phyloP scores from a whole-genome alignment of 2,113 vertebrate species.

The Chrysochloris asiatica region DNA sequence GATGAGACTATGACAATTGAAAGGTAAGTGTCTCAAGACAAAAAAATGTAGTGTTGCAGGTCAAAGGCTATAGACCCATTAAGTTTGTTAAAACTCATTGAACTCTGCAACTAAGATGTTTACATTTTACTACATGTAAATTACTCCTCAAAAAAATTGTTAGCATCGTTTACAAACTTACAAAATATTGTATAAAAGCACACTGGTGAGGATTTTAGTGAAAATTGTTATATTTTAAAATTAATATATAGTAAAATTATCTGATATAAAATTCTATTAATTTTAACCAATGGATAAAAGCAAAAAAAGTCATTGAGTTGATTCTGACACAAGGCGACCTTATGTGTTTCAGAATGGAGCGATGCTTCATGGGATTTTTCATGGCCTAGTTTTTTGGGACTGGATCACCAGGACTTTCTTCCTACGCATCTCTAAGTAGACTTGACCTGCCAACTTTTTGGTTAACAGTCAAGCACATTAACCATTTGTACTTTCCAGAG shows the following conservation, averaged over 20 bases:
- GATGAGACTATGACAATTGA: too few relatives aligned
- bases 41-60: too few relatives aligned
- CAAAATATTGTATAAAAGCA: neutral
- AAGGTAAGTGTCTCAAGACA: too few relatives aligned
- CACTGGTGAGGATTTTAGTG: neutral
- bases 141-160: neutral
- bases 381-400: too few relatives aligned
- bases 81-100: too few relatives aligned
- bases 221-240: neutral
- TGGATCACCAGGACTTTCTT: neutral
- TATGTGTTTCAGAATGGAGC: neutral
- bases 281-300: neutral
- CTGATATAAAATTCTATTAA: neutral
- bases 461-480: neutral
- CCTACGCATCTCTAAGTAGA: neutral
- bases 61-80: too few relatives aligned
- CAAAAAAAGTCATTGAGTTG: neutral
- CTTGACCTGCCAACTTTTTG: neutral
- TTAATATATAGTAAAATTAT: neutral
- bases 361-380: neutral
- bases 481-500: neutral
- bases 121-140: too few relatives aligned
- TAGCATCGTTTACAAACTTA: neutral
- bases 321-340: neutral
- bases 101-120: too few relatives aligned